Base-by-base conservation (phyloP, 2,797 vertebrate species). In the Phalloptychus januarius region DNA sequence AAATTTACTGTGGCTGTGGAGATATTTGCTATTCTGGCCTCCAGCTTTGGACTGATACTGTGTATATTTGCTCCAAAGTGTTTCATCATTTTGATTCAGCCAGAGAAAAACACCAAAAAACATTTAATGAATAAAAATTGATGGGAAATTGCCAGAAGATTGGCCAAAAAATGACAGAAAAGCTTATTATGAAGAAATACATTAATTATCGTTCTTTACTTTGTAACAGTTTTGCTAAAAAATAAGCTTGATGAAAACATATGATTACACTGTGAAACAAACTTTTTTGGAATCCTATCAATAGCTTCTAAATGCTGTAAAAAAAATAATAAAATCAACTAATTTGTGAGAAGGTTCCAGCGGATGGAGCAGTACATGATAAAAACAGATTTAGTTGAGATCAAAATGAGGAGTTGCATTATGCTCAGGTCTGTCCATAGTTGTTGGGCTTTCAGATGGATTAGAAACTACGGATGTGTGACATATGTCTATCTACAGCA, bases 21-120 rank as follows among this genome's bases (percentile, higher is more conserved):
- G 63, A 67, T 67, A 67, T 42, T 67, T 67, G 63, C 63, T 4
- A 67, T 67, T 67, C 36, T 67, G 63, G 42, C 67, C 42, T 45
- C 67, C 40, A 70, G 67, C 2, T 75, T 61, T 61, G 58, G 58
- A 61, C 58, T 61, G 15, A 61, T 61, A 33, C 58, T 61, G 18
- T 61, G 54, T 44, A 42, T 54, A 31, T 61, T 31, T 61, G 58
- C 58, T 33, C 58, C 58, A 61, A 61, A 58, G 54, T 58, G 54
- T 28, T 58, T 58, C 12, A 58, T 58, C 0, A 28, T 58, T 58
- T 28, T 58, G n/a, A 5, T 65, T 2, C 33, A 15, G 15, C 61
- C 61, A 7, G 58, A 31, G 3, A 1, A 16, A 1, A 11, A 46
- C 45, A 46, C 33, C 7, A 67, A 67, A 18, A 40, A 67, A 67